A percentile compares a stretch with the other conserved stretches of the same genome.
Evolutionary conservation across 1,140 invertebrate genomes (phyloP).

Genomic region (Glomeris maerens): DNA sequence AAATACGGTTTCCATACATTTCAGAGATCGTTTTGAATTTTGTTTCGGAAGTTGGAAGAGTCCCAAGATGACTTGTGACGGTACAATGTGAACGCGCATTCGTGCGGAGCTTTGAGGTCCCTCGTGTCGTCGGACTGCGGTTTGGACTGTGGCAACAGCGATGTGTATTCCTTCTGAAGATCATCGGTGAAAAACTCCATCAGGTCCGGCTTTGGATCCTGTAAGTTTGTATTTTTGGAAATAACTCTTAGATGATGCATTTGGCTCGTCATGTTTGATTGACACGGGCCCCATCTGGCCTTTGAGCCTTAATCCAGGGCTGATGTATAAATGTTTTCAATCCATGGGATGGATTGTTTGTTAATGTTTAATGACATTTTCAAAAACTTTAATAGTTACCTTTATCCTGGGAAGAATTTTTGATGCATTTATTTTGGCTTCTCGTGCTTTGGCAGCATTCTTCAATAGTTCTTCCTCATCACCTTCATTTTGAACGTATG

Average conservation of each 20-base stretch:
- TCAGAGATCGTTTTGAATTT: background rate
- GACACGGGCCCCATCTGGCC: too few species aligned
- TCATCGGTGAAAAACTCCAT: background rate
- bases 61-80: background rate
- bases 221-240: too few species aligned
- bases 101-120: background rate
- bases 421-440: background rate
- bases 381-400: too few species aligned
- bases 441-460: background rate
- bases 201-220: background rate
- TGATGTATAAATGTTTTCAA: too few species aligned
- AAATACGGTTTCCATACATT: background rate
- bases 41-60: background rate
- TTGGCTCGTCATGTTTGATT: too few species aligned
- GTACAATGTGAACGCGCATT: background rate
- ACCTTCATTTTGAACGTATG: background rate
- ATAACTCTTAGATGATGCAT: too few species aligned
- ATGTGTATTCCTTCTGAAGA: background rate
- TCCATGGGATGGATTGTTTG: too few species aligned
- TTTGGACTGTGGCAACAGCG: background rate
- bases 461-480: background rate
- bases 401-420: background rate
- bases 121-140: background rate
- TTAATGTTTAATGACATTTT: too few species aligned
- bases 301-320: too few species aligned